Conservation (phyloP, 1,140 invertebrate genomes). For the Theocolax elegans region DNA sequence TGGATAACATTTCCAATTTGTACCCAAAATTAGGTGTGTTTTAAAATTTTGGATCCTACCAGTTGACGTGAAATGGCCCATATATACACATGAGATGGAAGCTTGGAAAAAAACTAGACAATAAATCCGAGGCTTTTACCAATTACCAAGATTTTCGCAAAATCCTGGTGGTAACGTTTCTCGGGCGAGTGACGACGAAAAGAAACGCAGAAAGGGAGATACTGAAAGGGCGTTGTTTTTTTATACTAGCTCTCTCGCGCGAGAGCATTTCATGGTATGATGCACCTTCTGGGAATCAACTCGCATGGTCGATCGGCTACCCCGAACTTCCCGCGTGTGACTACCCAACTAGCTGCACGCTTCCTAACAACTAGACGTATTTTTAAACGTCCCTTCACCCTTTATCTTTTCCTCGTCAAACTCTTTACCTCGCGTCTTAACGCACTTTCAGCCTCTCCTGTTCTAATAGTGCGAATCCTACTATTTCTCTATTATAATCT, state of each 20-base stretch:
- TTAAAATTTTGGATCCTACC: too few species aligned
- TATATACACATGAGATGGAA: too few species aligned
- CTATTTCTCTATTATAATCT: not conserved
- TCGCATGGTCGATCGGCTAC: constrained; percentile 15
- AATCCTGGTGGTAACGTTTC: not conserved
- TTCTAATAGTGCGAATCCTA: too few species aligned
- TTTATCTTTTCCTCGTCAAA: too few species aligned
- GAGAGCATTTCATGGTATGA: constrained; percentile 21
- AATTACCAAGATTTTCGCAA: constrained; percentile 18
- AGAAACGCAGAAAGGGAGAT: not conserved
- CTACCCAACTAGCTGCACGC: not conserved
- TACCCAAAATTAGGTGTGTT: too few species aligned
- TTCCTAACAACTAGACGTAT: too few species aligned
- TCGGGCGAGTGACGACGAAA: not conserved
- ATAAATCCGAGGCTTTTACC: constrained; percentile 6
- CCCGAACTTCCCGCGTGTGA: not conserved
- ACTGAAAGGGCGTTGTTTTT: not conserved
- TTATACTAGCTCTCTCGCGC: not conserved
- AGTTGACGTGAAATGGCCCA: too few species aligned
- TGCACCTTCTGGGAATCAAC: constrained; percentile 27
- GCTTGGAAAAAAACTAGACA: not conserved
- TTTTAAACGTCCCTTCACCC: too few species aligned
- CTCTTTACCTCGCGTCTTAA: not conserved
- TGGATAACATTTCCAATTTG: too few species aligned
- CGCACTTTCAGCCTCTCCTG: too few species aligned